Evolutionary conservation across 2,888 invertebrate species (phyloP), one percentile per base, ranked within the genome.

Genomic region (Leucophora obtusa): DNA sequence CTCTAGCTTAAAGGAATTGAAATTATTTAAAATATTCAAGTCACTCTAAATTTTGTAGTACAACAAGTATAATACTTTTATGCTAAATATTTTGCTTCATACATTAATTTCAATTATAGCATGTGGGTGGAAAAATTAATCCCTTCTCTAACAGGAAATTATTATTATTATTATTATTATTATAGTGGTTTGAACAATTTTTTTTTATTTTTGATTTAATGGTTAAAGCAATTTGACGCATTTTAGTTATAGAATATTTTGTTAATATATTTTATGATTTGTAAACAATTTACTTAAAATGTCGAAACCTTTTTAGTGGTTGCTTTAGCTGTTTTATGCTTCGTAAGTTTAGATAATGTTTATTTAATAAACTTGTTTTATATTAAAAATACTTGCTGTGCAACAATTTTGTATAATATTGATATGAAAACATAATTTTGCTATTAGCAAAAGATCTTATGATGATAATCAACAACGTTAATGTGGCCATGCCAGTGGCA

Each of bases 51-150:
- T 4, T 28, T 28, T 6, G 28, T 51, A 15, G 21, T 15, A 7
- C 35, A 54, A 9, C 24, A 35, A 38, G 10, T 38, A 38, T 14
- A 38, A 38, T 11, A 38, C 11, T 11, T 38, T 2, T 38, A 11
- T 38, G 38, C 38, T 38, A 1, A 38, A 38, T 11, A 38, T 38
- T 47, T 18, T 75, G 24, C 60, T 66, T 60, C 59, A 71, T 24
- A 72, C 71, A 66, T 71, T 66, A 77, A 77, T 72, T 78, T 72
- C 71, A 72, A 72, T 78, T 66, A 62, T 38, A 60, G 28, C 28
- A 72, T 60, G 60, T 28, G 71, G 71, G 56, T 68, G 66, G 66
- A 50, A 78, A 51, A 62, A 50, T 59, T 54, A 50, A 78, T 78
- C 71, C 65, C 35, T 38, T 38, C 38, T 78, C 60, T 56, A 66